Percentiles rank a stretch among this genome's conserved stretches.
Conservation (phyloP, 2,113 vertebrate genomes). For the Pseudopodoces humilis region DNA sequence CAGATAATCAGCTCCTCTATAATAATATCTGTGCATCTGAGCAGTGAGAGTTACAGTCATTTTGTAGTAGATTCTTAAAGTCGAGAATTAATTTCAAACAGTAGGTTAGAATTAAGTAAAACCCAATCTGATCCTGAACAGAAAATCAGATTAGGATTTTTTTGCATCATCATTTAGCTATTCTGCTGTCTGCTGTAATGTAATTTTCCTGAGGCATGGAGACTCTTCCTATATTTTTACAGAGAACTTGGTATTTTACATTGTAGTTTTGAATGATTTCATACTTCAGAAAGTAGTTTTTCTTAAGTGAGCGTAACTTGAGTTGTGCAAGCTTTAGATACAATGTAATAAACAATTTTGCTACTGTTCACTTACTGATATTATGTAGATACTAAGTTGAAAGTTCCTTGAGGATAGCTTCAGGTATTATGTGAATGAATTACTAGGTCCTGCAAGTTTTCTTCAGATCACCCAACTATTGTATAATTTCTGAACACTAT, state of each 20-base stretch:
- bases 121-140: not conserved
- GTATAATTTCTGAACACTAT: not conserved
- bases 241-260: not conserved
- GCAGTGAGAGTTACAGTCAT: not conserved
- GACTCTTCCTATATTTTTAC: not conserved
- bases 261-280: not conserved
- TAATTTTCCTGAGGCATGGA: not conserved
- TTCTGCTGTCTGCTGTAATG: not conserved
- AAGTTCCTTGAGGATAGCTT: not conserved
- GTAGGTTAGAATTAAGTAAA: not conserved
- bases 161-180: not conserved
- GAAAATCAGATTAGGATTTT: not conserved
- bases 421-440: not conserved
- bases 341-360: not conserved
- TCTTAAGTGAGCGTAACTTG: not conserved
- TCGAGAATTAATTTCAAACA: not conserved
- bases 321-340: not conserved
- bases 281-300: not conserved
- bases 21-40: not conserved
- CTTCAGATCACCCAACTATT: not conserved
- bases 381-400: not conserved
- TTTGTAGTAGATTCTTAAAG: not conserved
- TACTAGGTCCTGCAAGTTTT: not conserved
- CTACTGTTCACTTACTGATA: not conserved
- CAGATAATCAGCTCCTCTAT: not conserved